Evolutionary conservation across 1,140 invertebrate genomes (phyloP), one percentile per base, ranked within the genome.

Genomic region (Sycophaga agraensis): DNA sequence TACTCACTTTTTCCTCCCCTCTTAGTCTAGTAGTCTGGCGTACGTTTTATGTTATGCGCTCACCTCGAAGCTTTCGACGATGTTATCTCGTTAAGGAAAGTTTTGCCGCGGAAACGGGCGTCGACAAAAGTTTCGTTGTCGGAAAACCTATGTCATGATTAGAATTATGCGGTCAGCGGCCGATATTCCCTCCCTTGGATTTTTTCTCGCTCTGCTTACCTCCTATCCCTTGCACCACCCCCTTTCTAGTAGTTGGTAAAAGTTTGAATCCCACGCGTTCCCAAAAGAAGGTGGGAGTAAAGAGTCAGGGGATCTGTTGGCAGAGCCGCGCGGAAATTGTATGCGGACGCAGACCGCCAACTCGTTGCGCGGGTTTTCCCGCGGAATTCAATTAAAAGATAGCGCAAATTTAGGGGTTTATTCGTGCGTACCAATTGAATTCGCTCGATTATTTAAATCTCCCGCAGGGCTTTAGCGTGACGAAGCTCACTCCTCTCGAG

Each of bases 11-110:
- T 61, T 60, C 60, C 60, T 56, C 9, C 46, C 16, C 50, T 64
- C 39, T 21, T 42, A n/a, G n/a, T n/a, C n/a, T n/a, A n/a, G n/a
- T n/a, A n/a, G n/a, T n/a, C n/a, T n/a, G n/a, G n/a, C n/a, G n/a
- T n/a, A n/a, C n/a, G n/a, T n/a, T n/a, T n/a, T n/a, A n/a, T n/a
- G n/a, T n/a, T n/a, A n/a, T n/a, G n/a, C n/a, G n/a, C n/a, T n/a
- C n/a, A 55, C 19, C 34, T 35, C 19, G 21, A 31, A 51, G 37
- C 26, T 57, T 53, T 63, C 39, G 39, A 57, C 61, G 54, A 63
- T 63, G 54, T 63, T 63, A 51, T 63, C 61, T 57, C 54, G 31
- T 63, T 58, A 57, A 17, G 16, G 28, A 39, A 63, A 63, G 54
- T 51, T 63, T 53, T 12, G 19, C 16, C 22, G 21, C 26, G 60